Percentiles rank a stretch among this genome's conserved stretches.
Conservation (phyloP, 2,888 invertebrate species). For the Malacosoma neustria region DNA sequence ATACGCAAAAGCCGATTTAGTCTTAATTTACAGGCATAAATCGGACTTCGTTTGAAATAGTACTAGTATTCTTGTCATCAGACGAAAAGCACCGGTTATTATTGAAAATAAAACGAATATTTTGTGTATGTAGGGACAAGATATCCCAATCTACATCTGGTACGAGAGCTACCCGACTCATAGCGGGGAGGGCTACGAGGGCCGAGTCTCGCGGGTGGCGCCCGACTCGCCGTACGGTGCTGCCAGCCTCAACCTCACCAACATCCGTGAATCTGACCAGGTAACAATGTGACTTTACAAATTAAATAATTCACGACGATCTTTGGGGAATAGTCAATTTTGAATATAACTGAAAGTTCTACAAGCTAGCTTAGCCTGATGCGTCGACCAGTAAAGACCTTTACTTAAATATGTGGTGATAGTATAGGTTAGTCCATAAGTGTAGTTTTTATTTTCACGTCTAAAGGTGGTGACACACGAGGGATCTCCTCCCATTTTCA, state of each 20-base stretch:
- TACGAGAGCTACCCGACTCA: constrained; percentile 98
- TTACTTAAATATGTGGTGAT: no score
- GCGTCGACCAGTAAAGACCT: no score
- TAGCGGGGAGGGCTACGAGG: constrained; percentile 95
- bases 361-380: no score
- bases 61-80: no score
- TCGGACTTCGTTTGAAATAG: background rate
- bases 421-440: no score
- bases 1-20: background rate
- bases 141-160: constrained; percentile 98
- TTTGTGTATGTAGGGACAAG: constrained; percentile 85
- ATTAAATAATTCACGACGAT: no score
- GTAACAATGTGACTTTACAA: no score
- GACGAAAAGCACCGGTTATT: constrained; percentile 29
- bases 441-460: no score
- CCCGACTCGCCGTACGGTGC: constrained; percentile 92
- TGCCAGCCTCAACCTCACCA: constrained; percentile 96
- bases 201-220: constrained; percentile 91
- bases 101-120: constrained; percentile 19
- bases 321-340: no score
- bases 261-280: constrained; percentile 91
- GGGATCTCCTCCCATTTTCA: no score
- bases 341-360: no score
- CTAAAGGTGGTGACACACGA: no score
- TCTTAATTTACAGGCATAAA: background rate